These are phyloP conservation scores for Mallateleia sp. DNA, from an alignment of 2,888 invertebrate species.

Conservation along the genomic window DNA sequence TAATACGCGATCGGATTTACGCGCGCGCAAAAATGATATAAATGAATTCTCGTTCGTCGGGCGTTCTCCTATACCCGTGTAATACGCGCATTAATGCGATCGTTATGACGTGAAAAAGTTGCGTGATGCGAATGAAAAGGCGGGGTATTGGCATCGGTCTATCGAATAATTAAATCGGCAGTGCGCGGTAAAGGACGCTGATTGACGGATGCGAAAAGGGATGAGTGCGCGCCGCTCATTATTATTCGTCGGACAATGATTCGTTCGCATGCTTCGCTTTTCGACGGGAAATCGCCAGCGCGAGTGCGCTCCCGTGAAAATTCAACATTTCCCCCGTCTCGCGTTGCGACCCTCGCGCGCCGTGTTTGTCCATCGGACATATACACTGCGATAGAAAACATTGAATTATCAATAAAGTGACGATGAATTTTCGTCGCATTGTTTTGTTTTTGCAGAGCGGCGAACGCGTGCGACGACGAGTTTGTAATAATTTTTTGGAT, in stretches of 20 bases:
- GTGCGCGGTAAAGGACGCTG: conserved; percentile 85
- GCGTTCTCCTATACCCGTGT: conserved; percentile 37
- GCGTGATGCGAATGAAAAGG: conserved; percentile 48
- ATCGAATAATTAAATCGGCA: conserved; percentile 90
- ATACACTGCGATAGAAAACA: conserved; percentile 52
- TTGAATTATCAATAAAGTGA: conserved; percentile 48
- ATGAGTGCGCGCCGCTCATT: conserved; percentile 83
- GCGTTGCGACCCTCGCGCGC: conserved; percentile 26
- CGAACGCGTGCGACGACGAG: neutral
- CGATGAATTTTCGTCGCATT: conserved; percentile 49
- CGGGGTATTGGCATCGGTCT: conserved; percentile 80
- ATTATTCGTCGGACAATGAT: conserved; percentile 89
- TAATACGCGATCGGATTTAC: conserved; percentile 18
- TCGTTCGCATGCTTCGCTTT: conserved; percentile 84
- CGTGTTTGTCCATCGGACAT: conserved; percentile 55
- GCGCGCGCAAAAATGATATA: conserved; percentile 32
- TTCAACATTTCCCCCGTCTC: conserved; percentile 44
- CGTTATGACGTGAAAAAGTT: conserved; percentile 65
- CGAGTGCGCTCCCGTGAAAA: conserved; percentile 66
- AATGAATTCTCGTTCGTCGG: conserved; percentile 23
- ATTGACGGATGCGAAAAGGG: conserved; percentile 81
- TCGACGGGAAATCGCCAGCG: conserved; percentile 78
- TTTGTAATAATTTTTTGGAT: neutral
- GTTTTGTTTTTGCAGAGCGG: conserved; percentile 25
- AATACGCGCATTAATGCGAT: conserved; percentile 59